These are phyloP conservation scores for Zoanthus sansibaricus DNA, from an alignment of 92 coral and sea anemone genomes.

Conservation along the genomic window DNA sequence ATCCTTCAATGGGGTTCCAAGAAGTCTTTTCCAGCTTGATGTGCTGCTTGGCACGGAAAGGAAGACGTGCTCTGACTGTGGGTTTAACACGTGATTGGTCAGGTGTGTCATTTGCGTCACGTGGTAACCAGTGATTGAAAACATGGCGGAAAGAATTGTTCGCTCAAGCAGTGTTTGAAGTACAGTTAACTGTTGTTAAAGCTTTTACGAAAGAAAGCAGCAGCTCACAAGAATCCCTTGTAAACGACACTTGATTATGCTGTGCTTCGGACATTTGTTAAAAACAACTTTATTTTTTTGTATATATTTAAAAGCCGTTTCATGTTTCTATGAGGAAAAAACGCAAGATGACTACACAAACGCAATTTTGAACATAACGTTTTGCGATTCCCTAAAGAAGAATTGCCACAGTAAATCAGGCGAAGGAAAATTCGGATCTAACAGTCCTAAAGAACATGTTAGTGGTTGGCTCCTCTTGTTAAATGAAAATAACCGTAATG, in stretches of 20 bases:
- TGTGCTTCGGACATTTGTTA: conserved; percentile 20
- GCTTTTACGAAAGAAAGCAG: neutral
- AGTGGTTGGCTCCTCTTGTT: conserved; percentile 82
- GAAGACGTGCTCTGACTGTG: no score
- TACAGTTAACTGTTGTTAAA: conserved; percentile 1
- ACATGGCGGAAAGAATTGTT: conserved; percentile 40
- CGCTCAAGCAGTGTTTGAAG: neutral
- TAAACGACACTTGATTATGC: conserved; percentile 30
- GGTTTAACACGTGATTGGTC: conserved; percentile 12
- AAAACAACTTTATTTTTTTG: conserved; percentile 29
- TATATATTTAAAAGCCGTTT: conserved; percentile 35
- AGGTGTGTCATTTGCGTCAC: conserved; percentile 25
- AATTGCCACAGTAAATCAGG: conserved; percentile 50
- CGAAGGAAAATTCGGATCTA: conserved; percentile 71
- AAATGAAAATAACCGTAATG: conserved; percentile 61
- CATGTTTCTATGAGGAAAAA: conserved; percentile 82
- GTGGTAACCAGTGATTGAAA: conserved; percentile 7
- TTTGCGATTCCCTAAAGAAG: conserved; percentile 63
- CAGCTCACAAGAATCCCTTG: neutral
- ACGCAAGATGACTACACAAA: conserved; percentile 60
- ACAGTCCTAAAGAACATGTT: conserved; percentile 72
- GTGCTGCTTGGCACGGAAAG: no score
- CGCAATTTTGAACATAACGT: conserved; percentile 79
- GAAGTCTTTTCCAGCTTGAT: no score
- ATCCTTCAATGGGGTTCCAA: no score